Percentiles rank a stretch among this genome's conserved stretches.
Conservation (phyloP, 2,113 vertebrate species). For the Vanacampus margaritifer region DNA sequence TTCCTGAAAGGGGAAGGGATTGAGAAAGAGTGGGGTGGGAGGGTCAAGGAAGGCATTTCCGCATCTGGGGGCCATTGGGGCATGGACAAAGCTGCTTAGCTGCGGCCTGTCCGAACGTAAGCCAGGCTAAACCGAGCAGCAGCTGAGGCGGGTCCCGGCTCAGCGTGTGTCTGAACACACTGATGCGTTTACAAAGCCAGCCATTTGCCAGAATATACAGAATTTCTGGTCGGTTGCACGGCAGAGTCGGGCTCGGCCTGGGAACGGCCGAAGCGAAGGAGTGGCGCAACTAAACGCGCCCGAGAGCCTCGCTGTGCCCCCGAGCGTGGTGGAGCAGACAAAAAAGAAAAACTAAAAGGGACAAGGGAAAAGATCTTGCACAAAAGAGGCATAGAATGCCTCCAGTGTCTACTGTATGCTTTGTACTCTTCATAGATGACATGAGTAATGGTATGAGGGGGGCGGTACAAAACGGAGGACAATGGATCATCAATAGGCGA, state of each 20-base stretch:
- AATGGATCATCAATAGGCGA: slow-evolving; percentile 35
- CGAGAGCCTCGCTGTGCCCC: slow-evolving; percentile 29
- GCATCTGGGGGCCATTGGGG: slow-evolving; percentile 51
- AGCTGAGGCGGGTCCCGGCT: slow-evolving; percentile 45
- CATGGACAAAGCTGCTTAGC: slow-evolving; percentile 69
- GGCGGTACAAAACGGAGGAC: slow-evolving; percentile 52
- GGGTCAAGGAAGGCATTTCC: slow-evolving; percentile 56
- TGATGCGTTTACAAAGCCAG: slow-evolving; percentile 67
- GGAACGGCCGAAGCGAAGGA: slow-evolving; percentile 70
- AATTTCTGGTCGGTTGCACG: slow-evolving; percentile 73
- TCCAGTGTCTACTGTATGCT: slow-evolving; percentile 51
- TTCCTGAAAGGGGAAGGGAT: slow-evolving; percentile 46
- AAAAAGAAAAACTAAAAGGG: slow-evolving; percentile 37
- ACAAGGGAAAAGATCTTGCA: slow-evolving; percentile 26
- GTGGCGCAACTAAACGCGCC: slow-evolving; percentile 59
- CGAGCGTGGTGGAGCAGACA: slow-evolving; percentile 33
- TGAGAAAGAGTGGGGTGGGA: slow-evolving; percentile 8
- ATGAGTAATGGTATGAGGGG: slow-evolving; percentile 44
- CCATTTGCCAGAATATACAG: slow-evolving; percentile 67
- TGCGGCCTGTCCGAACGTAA: slow-evolving; percentile 54
- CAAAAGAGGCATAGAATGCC: slow-evolving; percentile 56
- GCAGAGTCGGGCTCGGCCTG: slow-evolving; percentile 57
- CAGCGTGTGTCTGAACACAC: slow-evolving; percentile 66
- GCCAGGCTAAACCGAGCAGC: slow-evolving; percentile 53
- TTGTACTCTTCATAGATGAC: slow-evolving; percentile 49